Base-by-base conservation (phyloP, 2,113 vertebrate species). In the Pygoscelis adeliae region DNA sequence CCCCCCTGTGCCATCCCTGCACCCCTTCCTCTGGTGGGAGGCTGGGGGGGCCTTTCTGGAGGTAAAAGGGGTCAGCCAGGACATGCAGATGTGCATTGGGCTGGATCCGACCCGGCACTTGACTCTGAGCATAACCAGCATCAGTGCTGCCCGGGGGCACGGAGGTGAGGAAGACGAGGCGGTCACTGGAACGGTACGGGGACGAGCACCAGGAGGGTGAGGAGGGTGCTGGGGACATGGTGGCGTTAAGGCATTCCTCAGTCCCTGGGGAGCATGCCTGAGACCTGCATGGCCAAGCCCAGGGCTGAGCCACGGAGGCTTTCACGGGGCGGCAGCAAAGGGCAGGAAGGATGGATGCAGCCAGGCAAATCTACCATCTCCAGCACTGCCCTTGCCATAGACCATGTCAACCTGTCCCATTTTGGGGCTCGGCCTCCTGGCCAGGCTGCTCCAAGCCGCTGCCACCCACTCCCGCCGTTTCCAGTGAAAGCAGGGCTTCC, bases 101-200 rank as follows among this genome's bases (percentile, higher is more conserved):
- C 34, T 15, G 11, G 44, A 76, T 49, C 30, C 3, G 4, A 74
- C 69, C 63, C 81, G 63, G 59, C 4, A 0, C 82, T 83, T 67
- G 83, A 50, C 71, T 80, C 76, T 15, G 62, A 73, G 67, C 42
- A 20, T 3, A 11, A 50, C 38, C 66, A 63, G 65, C 63, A 42
- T 5, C 71, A 22, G 79, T 22, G 66, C 53, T 83, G 82, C 65
- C 27, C 1, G 0, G 50, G 53, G 14, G 16, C n/a, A 9, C 0
- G 7, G 70, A 74, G 87, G 61, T 0, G 1, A 87, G 67, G 61
- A 77, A 0, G 1, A 52, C 0, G 5, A 67, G 61, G 52, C 1
- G 1, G 30, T 15, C 74, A 25, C 42, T 14, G 25, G 50, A 36
- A 69, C 5, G 3, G 44, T 30, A 30, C 7, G 4, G 55, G 49